Conservation (phyloP, 2,113 vertebrate genomes). For the Pterocles burchelli region DNA sequence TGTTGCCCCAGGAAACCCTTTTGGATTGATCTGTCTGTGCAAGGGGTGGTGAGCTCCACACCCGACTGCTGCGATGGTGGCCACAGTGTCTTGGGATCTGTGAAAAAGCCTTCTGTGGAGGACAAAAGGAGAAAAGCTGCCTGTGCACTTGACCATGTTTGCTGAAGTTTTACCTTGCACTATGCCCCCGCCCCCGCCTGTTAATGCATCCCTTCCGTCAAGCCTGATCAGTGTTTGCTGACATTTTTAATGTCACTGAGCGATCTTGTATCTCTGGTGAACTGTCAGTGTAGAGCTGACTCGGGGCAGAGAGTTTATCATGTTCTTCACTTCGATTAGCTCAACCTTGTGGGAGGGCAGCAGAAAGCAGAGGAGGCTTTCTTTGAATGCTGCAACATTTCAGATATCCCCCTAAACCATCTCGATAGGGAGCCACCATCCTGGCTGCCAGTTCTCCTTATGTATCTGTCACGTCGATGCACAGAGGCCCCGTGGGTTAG, state of each 20-base stretch:
- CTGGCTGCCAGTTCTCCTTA: slow-evolving; percentile 1
- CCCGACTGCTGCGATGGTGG: not conserved
- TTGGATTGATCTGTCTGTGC: not conserved
- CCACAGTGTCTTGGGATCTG: not conserved
- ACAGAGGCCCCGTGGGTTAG: not conserved
- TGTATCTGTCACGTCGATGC: not conserved
- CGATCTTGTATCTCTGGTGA: slow-evolving; percentile 69
- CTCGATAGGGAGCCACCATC: not conserved
- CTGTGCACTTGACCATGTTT: not conserved
- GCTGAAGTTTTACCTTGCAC: slow-evolving; percentile 54
- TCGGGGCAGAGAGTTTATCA: slow-evolving; percentile 66
- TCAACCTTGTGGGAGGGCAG: slow-evolving; percentile 45
- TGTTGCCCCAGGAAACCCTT: not conserved
- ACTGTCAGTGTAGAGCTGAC: slow-evolving; percentile 71
- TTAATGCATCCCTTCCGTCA: slow-evolving; percentile 41
- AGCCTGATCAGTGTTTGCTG: slow-evolving; percentile 65
- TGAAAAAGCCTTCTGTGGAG: not conserved
- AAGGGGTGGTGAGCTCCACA: not conserved
- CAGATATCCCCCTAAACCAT: slow-evolving; percentile 54
- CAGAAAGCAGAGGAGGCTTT: slow-evolving; percentile 23
- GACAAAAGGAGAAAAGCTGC: not conserved
- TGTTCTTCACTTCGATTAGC: slow-evolving; percentile 59
- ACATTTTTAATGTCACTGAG: slow-evolving; percentile 78
- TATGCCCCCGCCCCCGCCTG: not conserved
- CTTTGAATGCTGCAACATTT: slow-evolving; percentile 39